These are phyloP conservation scores for Sminthopsis crassicaudata DNA, from an alignment of 2,113 vertebrate genomes.

Conservation along the genomic window DNA sequence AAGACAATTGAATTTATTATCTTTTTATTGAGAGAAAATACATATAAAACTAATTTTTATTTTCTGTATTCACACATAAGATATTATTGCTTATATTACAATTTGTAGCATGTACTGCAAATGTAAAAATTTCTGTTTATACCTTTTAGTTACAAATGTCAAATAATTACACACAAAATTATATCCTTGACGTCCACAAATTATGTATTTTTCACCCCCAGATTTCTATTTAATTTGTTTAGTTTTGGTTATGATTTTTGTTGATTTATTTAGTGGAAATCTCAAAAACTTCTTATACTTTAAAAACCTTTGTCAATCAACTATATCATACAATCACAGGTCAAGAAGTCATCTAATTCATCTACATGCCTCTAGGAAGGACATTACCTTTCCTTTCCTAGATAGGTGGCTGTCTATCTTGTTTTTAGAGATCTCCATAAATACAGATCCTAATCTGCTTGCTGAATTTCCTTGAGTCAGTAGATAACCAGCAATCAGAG, in stretches of 20 bases:
- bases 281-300: background rate
- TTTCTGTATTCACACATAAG: background rate
- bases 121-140: background rate
- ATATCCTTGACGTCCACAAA: background rate
- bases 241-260: background rate
- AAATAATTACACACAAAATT: background rate
- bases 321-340: background rate
- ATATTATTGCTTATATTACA: background rate
- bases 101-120: background rate
- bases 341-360: background rate
- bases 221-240: background rate
- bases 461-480: background rate
- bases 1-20: background rate
- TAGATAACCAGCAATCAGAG: background rate
- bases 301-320: background rate
- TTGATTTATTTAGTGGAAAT: background rate
- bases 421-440: background rate
- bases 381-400: background rate
- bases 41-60: background rate
- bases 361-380: background rate
- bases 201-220: background rate
- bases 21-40: background rate
- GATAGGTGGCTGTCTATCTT: background rate
- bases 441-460: background rate
- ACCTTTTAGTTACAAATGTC: background rate